A percentile compares a stretch with the other conserved stretches of the same genome.
These are phyloP conservation scores for Sphyrna mokarran DNA, from an alignment of 2,113 vertebrate species.

Conservation along the genomic window DNA sequence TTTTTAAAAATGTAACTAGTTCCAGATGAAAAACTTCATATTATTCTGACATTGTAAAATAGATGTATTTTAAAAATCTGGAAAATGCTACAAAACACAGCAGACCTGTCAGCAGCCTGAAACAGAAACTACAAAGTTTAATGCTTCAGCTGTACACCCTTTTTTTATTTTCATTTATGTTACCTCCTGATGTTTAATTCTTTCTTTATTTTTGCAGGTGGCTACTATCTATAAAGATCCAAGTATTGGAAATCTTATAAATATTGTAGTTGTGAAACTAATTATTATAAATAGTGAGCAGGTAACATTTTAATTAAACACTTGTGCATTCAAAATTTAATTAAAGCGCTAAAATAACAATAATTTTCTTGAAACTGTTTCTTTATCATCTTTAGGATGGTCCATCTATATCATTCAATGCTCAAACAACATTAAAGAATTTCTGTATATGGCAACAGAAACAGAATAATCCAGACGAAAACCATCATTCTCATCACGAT, in stretches of 20 bases:
- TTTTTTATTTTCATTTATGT: background rate
- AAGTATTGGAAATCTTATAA: conserved; percentile 97
- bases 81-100: background rate
- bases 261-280: conserved; percentile 94
- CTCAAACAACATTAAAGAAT: conserved; percentile 93
- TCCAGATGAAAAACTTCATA: background rate
- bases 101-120: background rate
- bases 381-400: conserved; percentile 69
- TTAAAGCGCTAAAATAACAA: conserved; percentile 29
- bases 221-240: conserved; percentile 97
- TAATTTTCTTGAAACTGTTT: conserved; percentile 39
- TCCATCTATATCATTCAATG: conserved; percentile 86
- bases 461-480: conserved; percentile 78
- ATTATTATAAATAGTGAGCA: conserved; percentile 88
- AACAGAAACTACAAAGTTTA: background rate
- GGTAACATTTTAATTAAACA: conserved; percentile 55
- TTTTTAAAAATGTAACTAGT: background rate
- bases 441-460: conserved; percentile 96
- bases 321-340: background rate
- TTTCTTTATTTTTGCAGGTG: conserved; percentile 64
- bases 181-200: background rate
- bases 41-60: background rate
- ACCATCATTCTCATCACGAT: conserved; percentile 78
- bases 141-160: too few species aligned
- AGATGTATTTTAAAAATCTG: background rate